phyloP scores from a whole-genome alignment of 2,113 vertebrate genomes.

The Vulpes ferrilata region DNA sequence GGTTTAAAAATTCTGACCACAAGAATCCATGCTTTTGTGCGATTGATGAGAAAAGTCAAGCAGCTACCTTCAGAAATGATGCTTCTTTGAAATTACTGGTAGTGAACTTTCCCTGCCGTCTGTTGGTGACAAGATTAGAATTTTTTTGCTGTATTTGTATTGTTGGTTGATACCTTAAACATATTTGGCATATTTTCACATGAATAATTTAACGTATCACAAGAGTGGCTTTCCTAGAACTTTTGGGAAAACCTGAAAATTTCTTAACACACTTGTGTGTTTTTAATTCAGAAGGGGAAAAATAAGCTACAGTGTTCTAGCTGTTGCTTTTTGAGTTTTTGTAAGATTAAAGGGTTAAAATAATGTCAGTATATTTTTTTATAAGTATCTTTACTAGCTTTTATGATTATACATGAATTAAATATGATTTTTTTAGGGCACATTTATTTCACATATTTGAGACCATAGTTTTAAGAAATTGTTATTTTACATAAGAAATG shows the following conservation, averaged over 20 bases:
- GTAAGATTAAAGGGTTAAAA: neutral
- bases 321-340: neutral
- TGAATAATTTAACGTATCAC: neutral
- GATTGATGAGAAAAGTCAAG: slow-evolving; percentile 21
- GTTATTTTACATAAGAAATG: neutral
- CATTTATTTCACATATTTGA: neutral
- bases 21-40: neutral
- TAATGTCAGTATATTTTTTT: neutral
- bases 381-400: neutral
- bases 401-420: neutral
- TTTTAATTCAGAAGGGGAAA: slow-evolving; percentile 30
- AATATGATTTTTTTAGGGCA: slow-evolving; percentile 1
- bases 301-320: neutral
- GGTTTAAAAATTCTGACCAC: neutral
- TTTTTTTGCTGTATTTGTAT: slow-evolving; percentile 15
- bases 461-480: neutral
- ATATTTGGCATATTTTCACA: neutral
- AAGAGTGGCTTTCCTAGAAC: neutral
- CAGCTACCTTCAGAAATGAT: neutral
- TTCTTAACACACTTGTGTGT: neutral
- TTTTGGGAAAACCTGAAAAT: neutral
- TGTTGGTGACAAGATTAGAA: neutral
- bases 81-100: neutral
- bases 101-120: neutral
- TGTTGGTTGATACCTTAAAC: neutral